Base-by-base conservation (phyloP, 2,113 vertebrate genomes). In the Lepisosteus osseus region DNA sequence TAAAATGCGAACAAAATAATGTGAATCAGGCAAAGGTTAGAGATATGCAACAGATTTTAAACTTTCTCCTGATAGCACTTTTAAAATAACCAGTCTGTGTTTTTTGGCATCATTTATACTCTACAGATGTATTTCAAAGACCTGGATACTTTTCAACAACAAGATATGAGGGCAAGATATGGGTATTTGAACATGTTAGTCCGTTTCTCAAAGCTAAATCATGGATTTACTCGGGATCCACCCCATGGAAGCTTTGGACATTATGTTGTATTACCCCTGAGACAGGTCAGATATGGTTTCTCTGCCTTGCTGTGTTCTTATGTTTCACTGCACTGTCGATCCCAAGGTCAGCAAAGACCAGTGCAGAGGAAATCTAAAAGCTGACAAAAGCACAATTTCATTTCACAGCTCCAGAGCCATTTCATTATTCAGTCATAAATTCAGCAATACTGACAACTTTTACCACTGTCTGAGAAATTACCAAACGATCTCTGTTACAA, bases 351-450 rank as follows among this genome's bases (percentile, higher is more conserved):
- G n/a, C 66, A 54, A 5, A 15, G 13, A 11, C 12, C 40, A 14
- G 56, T 7, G 41, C 14, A 54, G 62, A 43, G 54, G 55, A 65
- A 47, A 15, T 3, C 71, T 15, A 44, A 61, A 65, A 29, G 40
- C 65, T 73, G 69, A 67, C 65, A 43, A 65, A 72, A 72, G 75
- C 80, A 81, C 74, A 83, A 79, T 85, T 85, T 80, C 79, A 85
- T 83, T 78, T 83, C 80, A 77, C 66, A 71, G 73, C 61, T 1
- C 84, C 83, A 81, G 74, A 82, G 83, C 80, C 83, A 75, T 79
- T 84, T 86, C 77, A 78, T 81, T 79, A 79, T 79, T 77, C 79
- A 17, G 70, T 74, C 71, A 54, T 84, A 88, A 86, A 86, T 84
- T 75, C 68, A 82, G 61, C 64, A 40, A 1, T 14, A 2, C 65